These are phyloP conservation scores for Oncopodura yosiiana DNA, from an alignment of 1,140 invertebrate species.

Conservation along the genomic window DNA sequence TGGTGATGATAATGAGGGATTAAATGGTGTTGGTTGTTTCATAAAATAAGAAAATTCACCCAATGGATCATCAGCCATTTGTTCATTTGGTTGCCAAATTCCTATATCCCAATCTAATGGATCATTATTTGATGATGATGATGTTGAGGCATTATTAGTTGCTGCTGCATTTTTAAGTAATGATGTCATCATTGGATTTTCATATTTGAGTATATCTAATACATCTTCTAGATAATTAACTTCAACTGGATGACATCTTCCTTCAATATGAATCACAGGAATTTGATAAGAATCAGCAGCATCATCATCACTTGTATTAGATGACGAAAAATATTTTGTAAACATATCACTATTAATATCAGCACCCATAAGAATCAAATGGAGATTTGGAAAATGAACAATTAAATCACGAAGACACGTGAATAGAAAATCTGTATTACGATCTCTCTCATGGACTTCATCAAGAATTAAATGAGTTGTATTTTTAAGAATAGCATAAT, in stretches of 20 bases:
- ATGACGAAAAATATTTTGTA: conserved; percentile 68
- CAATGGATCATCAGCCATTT: conserved; percentile 49
- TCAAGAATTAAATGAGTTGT: conserved; percentile 84
- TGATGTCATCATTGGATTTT: conserved; percentile 61
- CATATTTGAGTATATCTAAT: conserved; percentile 52
- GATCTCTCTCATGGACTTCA: conserved; percentile 89
- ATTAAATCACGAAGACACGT: conserved; percentile 71
- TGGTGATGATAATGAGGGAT: conserved; percentile 54
- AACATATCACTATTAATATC: conserved; percentile 73
- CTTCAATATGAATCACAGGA: conserved; percentile 69
- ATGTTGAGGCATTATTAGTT: no score
- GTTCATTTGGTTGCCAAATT: no score
- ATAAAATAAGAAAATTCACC: conserved; percentile 56
- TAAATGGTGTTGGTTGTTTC: conserved; percentile 59
- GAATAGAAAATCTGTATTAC: conserved; percentile 83
- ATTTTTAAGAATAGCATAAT: conserved; percentile 51
- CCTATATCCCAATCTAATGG: no score
- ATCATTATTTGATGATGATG: no score
- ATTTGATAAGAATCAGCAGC: no score
- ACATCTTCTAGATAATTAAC: conserved; percentile 75
- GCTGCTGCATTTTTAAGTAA: no score
- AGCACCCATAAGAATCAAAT: conserved; percentile 90
- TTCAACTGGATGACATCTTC: conserved; percentile 65
- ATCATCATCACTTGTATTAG: conserved; percentile 40
- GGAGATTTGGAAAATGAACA: conserved; percentile 57